phyloP scores from a whole-genome alignment of 1,140 invertebrate species.

The Drosophila guanche region DNA sequence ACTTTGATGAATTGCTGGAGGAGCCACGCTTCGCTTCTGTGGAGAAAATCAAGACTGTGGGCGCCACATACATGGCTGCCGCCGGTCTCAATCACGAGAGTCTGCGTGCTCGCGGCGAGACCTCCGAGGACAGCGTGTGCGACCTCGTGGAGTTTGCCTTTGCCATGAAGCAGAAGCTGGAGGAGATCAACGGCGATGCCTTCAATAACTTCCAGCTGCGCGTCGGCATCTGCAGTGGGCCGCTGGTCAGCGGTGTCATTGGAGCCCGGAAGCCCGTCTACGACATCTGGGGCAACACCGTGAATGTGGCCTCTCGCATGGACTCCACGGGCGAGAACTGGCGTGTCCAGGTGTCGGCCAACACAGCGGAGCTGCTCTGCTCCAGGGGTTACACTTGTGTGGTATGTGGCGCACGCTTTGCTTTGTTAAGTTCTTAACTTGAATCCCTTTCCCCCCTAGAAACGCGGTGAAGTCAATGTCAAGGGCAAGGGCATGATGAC shows the following conservation, averaged over 20 bases:
- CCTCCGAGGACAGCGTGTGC: conserved; percentile 90
- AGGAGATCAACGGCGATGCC: conserved; percentile 97
- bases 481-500: conserved; percentile 98
- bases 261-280: conserved; percentile 98
- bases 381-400: conserved; percentile 79
- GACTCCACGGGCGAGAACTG: conserved; percentile 95
- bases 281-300: conserved; percentile 99
- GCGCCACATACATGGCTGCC: conserved; percentile 98
- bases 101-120: conserved; percentile 85
- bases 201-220: conserved; percentile 98
- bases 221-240: conserved; percentile 97
- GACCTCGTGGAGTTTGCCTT: conserved; percentile 97
- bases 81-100: conserved; percentile 95
- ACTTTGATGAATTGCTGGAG: conserved; percentile 96
- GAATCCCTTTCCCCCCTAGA: conserved; percentile 74
- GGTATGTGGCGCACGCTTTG: conserved; percentile 41
- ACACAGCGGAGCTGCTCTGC: conserved; percentile 87
- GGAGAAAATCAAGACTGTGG: conserved; percentile 99
- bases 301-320: conserved; percentile 97
- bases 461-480: conserved; percentile 93
- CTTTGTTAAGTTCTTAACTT: neutral
- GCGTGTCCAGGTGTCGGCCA: conserved; percentile 93
- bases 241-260: conserved; percentile 98
- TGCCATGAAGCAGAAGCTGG: conserved; percentile 93
- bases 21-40: conserved; percentile 95